Percentiles rank a stretch among this genome's conserved stretches.
Conservation (phyloP, 2,113 vertebrate species). For the Anolis sagrei region DNA sequence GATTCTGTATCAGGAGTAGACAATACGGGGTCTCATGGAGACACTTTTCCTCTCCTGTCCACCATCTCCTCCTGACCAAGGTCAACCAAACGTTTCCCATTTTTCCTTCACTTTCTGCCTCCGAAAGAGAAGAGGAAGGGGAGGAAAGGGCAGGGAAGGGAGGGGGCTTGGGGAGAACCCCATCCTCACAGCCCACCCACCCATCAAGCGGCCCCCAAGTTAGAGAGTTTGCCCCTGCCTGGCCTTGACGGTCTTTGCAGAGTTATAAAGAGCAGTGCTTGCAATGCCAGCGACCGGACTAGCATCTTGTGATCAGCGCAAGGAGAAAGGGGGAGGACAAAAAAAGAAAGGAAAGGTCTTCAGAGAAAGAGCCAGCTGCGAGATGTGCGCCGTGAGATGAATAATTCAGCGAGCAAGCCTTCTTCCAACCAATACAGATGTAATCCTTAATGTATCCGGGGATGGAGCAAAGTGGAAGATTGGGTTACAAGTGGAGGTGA, state of each 20-base stretch:
- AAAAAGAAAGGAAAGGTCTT: conserved; percentile 32
- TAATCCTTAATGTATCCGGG: neutral
- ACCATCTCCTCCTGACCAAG: too few relatives aligned
- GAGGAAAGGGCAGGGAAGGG: too few relatives aligned
- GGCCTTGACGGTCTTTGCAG: conserved; percentile 17
- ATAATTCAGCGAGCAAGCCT: conserved; percentile 42
- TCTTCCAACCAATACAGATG: conserved; percentile 2
- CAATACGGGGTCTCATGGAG: too few relatives aligned
- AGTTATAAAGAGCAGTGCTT: neutral
- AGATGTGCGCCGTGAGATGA: conserved; percentile 34
- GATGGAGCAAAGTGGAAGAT: neutral
- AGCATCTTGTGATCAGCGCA: neutral
- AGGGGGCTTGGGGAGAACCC: too few relatives aligned
- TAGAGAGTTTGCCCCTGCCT: too few relatives aligned
- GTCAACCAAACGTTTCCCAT: too few relatives aligned
- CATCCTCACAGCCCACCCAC: too few relatives aligned
- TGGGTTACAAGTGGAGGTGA: neutral
- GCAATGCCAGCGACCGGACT: neutral
- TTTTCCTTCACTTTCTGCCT: too few relatives aligned
- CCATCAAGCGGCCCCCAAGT: too few relatives aligned
- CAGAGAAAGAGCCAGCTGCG: conserved; percentile 38
- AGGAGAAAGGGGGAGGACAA: conserved; percentile 7
- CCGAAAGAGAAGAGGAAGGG: too few relatives aligned
- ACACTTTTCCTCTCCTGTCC: too few relatives aligned
- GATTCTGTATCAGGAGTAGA: too few relatives aligned